Conservation (phyloP, 30 jellyfish, hydroid and myxozoan species). For the Cassiopea andromeda region DNA sequence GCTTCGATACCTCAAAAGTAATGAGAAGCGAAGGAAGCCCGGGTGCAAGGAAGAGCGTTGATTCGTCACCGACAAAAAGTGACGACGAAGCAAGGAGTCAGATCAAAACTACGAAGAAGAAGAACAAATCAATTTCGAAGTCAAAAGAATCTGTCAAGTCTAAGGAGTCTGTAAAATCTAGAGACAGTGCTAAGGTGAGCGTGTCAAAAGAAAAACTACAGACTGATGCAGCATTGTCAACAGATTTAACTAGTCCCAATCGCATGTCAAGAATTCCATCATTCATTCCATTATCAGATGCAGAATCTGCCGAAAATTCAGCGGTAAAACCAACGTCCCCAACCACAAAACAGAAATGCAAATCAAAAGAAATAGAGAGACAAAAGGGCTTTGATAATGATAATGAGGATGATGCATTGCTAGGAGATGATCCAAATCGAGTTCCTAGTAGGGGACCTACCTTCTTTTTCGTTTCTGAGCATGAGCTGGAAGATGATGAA, state of each 20-base stretch:
- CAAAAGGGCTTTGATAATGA: constrained; percentile 5
- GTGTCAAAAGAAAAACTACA: constrained; percentile 45
- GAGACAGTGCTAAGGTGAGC: constrained; percentile 8
- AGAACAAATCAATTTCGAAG: constrained; percentile 12
- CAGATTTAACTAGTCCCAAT: constrained; percentile 52
- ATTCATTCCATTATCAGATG: constrained; percentile 68
- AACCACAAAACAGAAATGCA: constrained; percentile 10
- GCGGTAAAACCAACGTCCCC: constrained; percentile 14
- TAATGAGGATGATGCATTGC: constrained; percentile 30
- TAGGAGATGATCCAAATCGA: constrained; percentile 58
- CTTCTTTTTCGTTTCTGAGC: constrained; percentile 49
- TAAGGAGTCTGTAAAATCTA: constrained; percentile 43
- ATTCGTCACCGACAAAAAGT: constrained; percentile 63
- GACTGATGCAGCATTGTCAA: neutral
- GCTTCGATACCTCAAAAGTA: constrained; percentile 41
- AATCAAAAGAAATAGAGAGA: constrained; percentile 30
- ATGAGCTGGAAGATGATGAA: constrained; percentile 11
- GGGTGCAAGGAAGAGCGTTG: constrained; percentile 24
- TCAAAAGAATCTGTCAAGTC: constrained; percentile 56
- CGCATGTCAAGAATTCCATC: constrained; percentile 81
- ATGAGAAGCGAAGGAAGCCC: constrained; percentile 6
- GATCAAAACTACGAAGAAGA: constrained; percentile 14
- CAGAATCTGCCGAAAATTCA: constrained; percentile 39
- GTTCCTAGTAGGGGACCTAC: constrained; percentile 82
- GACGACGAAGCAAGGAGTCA: constrained; percentile 41